Conservation (phyloP, 2,113 vertebrate species). For the Microcebus jonahi region DNA sequence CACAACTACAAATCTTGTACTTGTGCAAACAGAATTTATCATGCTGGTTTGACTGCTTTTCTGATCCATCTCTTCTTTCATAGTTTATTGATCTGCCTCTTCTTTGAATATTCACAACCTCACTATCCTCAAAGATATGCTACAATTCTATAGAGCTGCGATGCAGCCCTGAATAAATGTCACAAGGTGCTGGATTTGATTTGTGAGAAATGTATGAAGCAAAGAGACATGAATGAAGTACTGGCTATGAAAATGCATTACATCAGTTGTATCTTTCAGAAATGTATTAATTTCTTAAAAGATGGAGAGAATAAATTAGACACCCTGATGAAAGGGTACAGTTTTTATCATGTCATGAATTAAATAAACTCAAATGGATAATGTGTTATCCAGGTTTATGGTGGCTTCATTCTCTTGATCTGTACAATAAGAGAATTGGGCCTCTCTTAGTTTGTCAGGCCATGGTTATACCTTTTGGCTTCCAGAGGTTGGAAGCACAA, state of each 20-base stretch:
- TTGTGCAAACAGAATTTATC: background rate
- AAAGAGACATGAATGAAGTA: conserved; percentile 99
- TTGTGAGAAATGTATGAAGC: conserved; percentile 98
- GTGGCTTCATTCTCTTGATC: background rate
- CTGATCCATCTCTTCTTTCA: background rate
- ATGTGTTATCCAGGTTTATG: background rate
- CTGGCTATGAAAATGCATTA: conserved; percentile 99
- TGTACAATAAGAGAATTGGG: background rate
- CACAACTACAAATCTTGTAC: background rate
- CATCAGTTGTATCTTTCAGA: conserved; percentile 95
- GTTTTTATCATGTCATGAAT: background rate
- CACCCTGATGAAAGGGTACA: conserved; percentile 92
- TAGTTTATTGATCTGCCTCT: background rate
- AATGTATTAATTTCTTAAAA: conserved; percentile 92
- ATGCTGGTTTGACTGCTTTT: background rate
- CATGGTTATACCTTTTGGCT: background rate
- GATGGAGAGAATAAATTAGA: conserved; percentile 94
- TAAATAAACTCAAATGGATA: background rate
- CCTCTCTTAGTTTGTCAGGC: background rate
- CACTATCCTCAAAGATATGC: background rate
- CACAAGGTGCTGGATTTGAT: conserved; percentile 96
- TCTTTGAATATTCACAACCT: background rate
- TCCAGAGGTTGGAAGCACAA: background rate
- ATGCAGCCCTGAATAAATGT: conserved; percentile 92
- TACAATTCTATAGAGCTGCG: background rate